Evolutionary conservation across 2,113 vertebrate genomes (phyloP), one percentile per base, ranked within the genome.

Genomic region (Nothocercus julius): DNA sequence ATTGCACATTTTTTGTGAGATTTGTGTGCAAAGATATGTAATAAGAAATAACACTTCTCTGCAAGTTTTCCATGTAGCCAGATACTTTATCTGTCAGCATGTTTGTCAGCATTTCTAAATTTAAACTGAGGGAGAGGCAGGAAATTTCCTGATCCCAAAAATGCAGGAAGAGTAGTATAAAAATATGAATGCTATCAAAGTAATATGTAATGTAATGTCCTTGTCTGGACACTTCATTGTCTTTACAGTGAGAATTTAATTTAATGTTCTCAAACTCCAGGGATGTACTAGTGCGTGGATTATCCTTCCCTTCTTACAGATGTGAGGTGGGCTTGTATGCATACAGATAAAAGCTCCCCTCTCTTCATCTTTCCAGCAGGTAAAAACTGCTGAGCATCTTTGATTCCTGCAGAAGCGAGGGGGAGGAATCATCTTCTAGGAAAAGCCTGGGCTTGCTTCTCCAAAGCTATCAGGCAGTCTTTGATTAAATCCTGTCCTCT

Each of bases 21-120:
- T 85, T 80, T 94, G 17, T 25, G 67, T 73, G 20, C 9, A 14
- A 59, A 82, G 34, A 1, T 28, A 34, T 40, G 9, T 49, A 58
- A 40, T n/a, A 44, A 25, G 13, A 70, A 82, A 62, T 51, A 63
- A 40, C 3, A 34, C 11, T 78, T 54, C 28, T 47, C 62, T 53
- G 7, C 68, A 73, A 21, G 25, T 87, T 91, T 34, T 22, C 9
- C 3, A 4, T 13, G 34, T 67, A 75, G 27, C 32, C 10, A 73
- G 34, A 44, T 66, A 14, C 13, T 66, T 17, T 76, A 66, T 13
- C 32, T 59, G 28, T 90, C 13, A 38, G 7, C 34, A 4, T 28
- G 25, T 85, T 94, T 91, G 44, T 84, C 30, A 66, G 21, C 36
- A 66, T 86, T 92, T 88, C 68, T 76, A 62, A 90, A 61, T 81